A percentile compares a stretch with the other conserved stretches of the same genome.
Evolutionary conservation across 92 coral and sea anemone genomes (phyloP).

Genomic region (Epizoanthus scotinus): DNA sequence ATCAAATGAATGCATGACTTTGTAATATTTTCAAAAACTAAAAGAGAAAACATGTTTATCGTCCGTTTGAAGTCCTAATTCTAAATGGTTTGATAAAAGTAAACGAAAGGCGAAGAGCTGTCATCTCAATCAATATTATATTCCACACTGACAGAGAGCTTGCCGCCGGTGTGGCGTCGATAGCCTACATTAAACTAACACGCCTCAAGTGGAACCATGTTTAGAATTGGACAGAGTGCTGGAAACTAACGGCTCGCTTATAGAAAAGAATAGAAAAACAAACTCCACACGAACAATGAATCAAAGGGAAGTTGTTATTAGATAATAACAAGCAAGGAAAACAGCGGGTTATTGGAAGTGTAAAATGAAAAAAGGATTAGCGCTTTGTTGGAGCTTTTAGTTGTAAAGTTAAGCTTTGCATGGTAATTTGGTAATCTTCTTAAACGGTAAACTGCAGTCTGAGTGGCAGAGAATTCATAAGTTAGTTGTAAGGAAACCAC

Average conservation of each 20-base stretch:
- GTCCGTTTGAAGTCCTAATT: constrained; percentile 27
- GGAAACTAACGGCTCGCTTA: constrained; percentile 9
- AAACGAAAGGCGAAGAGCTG: constrained; percentile 29
- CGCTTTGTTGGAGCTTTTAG: not conserved
- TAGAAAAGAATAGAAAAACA: constrained; percentile 30
- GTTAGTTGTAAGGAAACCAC: not conserved
- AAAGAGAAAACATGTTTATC: not conserved
- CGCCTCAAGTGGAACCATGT: constrained; percentile 19
- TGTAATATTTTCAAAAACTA: too few species aligned
- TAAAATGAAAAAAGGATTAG: constrained; percentile 26
- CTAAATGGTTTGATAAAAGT: constrained; percentile 17
- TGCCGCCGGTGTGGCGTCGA: constrained; percentile 39
- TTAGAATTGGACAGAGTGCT: constrained; percentile 7
- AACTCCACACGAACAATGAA: constrained; percentile 27
- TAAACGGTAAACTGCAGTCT: not conserved
- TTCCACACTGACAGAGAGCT: not conserved
- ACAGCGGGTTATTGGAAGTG: constrained; percentile 11
- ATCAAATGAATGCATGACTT: too few species aligned
- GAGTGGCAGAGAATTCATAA: not conserved
- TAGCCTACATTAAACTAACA: constrained; percentile 7
- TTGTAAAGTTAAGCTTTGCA: not conserved
- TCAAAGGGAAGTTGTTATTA: constrained; percentile 13
- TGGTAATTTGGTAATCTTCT: constrained; percentile 11
- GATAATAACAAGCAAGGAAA: constrained; percentile 27
- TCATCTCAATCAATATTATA: constrained; percentile 21